phyloP scores from a whole-genome alignment of 1,140 invertebrate species.

The Mesaphorura yosii region DNA sequence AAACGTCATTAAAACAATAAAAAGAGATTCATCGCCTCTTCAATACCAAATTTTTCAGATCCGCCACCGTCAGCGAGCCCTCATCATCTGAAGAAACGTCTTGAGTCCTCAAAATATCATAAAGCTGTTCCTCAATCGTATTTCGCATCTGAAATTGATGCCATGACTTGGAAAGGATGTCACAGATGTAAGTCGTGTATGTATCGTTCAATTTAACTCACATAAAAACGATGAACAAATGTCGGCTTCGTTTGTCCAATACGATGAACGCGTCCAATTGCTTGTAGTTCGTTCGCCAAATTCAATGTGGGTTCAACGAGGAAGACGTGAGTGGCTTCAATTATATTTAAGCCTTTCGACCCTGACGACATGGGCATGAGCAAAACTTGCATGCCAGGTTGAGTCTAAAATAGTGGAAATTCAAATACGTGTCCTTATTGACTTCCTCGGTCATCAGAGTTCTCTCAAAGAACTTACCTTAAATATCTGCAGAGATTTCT shows the following conservation, averaged over 20 bases:
- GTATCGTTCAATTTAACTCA: conserved; percentile 29
- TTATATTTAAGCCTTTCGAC: conserved; percentile 64
- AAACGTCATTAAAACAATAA: too few relatives aligned
- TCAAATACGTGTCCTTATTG: background rate
- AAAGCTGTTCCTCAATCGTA: conserved; percentile 28
- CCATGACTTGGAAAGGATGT: background rate
- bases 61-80: conserved; percentile 20
- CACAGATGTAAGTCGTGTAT: background rate
- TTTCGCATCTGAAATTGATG: conserved; percentile 8
- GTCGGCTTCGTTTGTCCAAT: conserved; percentile 60
- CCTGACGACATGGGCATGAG: conserved; percentile 56
- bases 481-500: conserved; percentile 43
- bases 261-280: conserved; percentile 62
- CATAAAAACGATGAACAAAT: conserved; percentile 32
- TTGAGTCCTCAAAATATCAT: conserved; percentile 18
- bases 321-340: conserved; percentile 66
- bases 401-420: conserved; percentile 30
- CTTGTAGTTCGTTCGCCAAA: conserved; percentile 59
- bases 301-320: conserved; percentile 64
- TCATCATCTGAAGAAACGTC: conserved; percentile 26
- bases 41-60: conserved; percentile 22
- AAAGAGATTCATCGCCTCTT: too few relatives aligned
- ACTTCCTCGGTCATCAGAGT: background rate
- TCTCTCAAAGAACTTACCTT: conserved; percentile 38
- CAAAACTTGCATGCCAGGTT: conserved; percentile 47